These are phyloP conservation scores for Lamellibrachia columna DNA, from an alignment of 2,888 invertebrate genomes.

Conservation along the genomic window DNA sequence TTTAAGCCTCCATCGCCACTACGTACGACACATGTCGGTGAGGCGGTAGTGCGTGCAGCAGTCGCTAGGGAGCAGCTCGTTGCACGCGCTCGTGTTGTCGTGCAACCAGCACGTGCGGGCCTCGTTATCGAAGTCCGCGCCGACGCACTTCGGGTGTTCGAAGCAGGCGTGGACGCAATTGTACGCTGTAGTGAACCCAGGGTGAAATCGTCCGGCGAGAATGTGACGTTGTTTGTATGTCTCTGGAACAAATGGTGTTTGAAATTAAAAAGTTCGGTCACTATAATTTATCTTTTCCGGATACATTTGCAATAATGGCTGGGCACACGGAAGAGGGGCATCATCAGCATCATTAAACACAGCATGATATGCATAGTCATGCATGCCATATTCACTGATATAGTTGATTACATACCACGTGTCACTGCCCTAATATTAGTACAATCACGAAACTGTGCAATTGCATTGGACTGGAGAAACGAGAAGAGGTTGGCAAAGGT, in stretches of 20 bases:
- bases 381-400: too few relatives aligned
- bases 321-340: neutral
- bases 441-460: too few relatives aligned
- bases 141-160: neutral
- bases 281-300: neutral
- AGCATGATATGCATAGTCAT: too few relatives aligned
- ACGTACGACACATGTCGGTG: neutral
- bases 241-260: neutral
- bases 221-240: neutral
- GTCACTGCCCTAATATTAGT: too few relatives aligned
- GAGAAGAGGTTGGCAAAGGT: too few relatives aligned
- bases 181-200: neutral
- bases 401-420: too few relatives aligned
- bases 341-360: too few relatives aligned
- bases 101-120: neutral
- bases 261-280: neutral
- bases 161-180: neutral
- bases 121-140: neutral
- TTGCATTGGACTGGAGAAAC: too few relatives aligned
- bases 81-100: neutral
- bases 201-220: neutral
- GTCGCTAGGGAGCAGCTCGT: neutral
- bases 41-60: slow-evolving; percentile 11
- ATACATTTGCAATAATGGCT: neutral
- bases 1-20: neutral